Conservation (phyloP, 2,113 vertebrate species). For the Neolamprologus modestus region DNA sequence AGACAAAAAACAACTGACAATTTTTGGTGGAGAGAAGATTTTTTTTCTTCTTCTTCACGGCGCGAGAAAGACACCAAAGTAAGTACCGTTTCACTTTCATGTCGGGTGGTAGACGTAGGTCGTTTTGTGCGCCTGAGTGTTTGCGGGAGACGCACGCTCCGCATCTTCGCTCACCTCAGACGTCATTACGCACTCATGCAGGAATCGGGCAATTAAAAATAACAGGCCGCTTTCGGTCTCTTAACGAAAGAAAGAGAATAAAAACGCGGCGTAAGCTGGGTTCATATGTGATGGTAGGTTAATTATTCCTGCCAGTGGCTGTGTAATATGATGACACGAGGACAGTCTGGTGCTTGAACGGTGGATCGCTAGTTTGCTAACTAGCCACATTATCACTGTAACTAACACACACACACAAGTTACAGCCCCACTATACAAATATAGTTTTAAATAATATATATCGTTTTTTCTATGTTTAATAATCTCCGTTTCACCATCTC, state of each 20-base stretch:
- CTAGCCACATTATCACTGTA: background rate
- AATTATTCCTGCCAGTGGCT: background rate
- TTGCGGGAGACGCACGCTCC: background rate
- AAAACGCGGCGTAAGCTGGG: background rate
- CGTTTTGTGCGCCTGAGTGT: background rate
- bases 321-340: background rate
- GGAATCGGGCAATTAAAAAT: background rate
- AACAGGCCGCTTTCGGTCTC: background rate
- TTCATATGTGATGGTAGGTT: background rate
- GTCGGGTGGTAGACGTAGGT: background rate
- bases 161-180: background rate
- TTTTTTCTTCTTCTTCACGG: background rate
- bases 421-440: background rate
- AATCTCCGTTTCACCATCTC: background rate
- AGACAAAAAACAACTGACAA: background rate
- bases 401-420: background rate
- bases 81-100: conserved; percentile 44
- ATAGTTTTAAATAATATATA: background rate
- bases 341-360: background rate
- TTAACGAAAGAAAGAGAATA: background rate
- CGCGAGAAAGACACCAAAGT: conserved; percentile 25
- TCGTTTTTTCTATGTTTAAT: background rate
- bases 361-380: background rate
- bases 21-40: background rate
- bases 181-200: conserved; percentile 46